Base-by-base conservation (phyloP, 2,888 invertebrate species). In the Aporophyla lueneburgensis region DNA sequence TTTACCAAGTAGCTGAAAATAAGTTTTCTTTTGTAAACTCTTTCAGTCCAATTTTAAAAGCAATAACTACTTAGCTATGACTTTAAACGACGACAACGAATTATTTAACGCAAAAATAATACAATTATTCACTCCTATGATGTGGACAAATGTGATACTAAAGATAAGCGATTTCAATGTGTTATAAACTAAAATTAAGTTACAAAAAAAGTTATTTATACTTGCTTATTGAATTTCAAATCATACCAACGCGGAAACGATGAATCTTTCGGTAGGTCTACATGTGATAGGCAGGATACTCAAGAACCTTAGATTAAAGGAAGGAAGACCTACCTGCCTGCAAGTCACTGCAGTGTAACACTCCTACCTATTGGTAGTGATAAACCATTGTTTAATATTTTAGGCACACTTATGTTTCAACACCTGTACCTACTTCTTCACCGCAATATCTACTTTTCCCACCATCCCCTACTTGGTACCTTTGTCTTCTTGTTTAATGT, bases 1-100 rank as follows among this genome's bases (percentile, higher is more conserved):
- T 80, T 71, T 58, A 40, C 2, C n/a, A 51, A 51, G 27, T 72
- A 56, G 80, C 12, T 40, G n/a, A n/a, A 27, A 62, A 62, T 71
- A 1, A 14, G 40, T 43, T 27, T 72, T 27, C 62, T 40, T 43
- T 56, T 40, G 5, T 21, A 43, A 27, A 19, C 7, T 43, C 5
- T 5, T 69, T 43, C 33, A 7, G 53, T 58, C 1, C 4, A 43
- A 19, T 14, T 66, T 43, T 59, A 3, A 24, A 61, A 66, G 16
- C 62, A 43, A 63, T 16, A 63, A n/a, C 40, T 62, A 63, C 21
- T 3, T 63, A 56, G 19, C 14, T 58, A 51, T 19, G 27, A 43
- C 16, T 19, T 19, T n/a, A 46, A 54, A 53, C 19, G 1, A 33
- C 3, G 33, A 43, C 7, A 9, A 43, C 43, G 9, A 9, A 43